Evolutionary conservation across 2,113 vertebrate species (phyloP).

Genomic region (Phoxinus phoxinus): DNA sequence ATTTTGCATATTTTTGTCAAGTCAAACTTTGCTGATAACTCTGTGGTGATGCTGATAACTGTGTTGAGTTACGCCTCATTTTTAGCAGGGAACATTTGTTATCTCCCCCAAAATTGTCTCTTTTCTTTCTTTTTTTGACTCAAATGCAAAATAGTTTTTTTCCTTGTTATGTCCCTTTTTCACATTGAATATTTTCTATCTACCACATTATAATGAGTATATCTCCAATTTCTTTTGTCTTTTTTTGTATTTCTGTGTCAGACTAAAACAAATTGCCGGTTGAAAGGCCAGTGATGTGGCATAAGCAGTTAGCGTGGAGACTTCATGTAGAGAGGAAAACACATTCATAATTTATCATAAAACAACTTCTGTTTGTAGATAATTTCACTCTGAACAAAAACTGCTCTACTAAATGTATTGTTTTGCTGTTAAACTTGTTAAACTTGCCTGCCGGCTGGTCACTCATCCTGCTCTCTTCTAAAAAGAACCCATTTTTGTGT

Average conservation of each 20-base stretch:
- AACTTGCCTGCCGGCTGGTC: too few relatives aligned
- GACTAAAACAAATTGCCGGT: slow-evolving; percentile 1
- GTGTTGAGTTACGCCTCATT: neutral
- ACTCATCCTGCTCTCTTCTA: too few relatives aligned
- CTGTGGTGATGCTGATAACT: neutral
- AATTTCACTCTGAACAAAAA: slow-evolving; percentile 5
- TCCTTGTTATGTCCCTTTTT: neutral
- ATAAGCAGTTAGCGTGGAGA: neutral
- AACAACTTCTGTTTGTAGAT: slow-evolving; percentile 19
- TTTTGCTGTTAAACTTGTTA: neutral
- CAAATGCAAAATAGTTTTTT: neutral
- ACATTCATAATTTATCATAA: neutral
- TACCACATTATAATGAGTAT: neutral
- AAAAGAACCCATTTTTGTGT: too few relatives aligned
- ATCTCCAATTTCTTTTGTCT: neutral
- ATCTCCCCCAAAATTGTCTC: slow-evolving; percentile 7
- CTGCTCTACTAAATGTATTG: neutral
- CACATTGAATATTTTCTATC: neutral
- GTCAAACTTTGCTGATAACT: slow-evolving; percentile 22
- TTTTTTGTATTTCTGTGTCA: neutral
- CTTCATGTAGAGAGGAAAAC: neutral
- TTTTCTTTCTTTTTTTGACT: neutral
- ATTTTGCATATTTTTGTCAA: slow-evolving; percentile 31
- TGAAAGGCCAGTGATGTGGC: neutral
- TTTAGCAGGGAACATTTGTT: slow-evolving; percentile 14